A percentile compares a stretch with the other conserved stretches of the same genome.
phyloP scores from a whole-genome alignment of 23 tunicate species.

The Oikopleura vanhoeffeni region DNA sequence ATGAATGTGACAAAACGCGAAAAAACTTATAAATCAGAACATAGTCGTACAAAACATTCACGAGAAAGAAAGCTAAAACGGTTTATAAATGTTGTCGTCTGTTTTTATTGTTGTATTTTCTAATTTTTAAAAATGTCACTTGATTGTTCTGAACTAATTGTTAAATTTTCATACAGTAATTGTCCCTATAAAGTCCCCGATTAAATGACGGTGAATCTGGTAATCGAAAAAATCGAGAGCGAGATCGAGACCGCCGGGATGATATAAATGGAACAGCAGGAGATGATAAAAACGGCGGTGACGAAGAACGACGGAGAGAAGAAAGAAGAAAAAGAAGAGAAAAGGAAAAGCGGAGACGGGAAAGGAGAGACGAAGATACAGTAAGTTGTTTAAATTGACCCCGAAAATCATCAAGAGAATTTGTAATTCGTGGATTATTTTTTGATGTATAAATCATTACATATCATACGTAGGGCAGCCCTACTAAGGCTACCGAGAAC shows the following conservation, averaged over 20 bases:
- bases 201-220: neutral
- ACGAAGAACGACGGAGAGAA: slow-evolving; percentile 8
- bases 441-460: too few relatives aligned
- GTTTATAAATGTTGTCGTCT: neutral
- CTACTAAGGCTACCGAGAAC: too few relatives aligned
- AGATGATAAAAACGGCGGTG: neutral
- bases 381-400: too few relatives aligned
- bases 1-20: neutral
- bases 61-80: too few relatives aligned
- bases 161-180: too few relatives aligned
- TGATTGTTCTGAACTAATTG: too few relatives aligned
- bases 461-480: too few relatives aligned
- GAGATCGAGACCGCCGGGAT: neutral
- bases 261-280: neutral
- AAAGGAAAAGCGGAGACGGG: slow-evolving; percentile 10
- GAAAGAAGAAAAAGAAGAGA: slow-evolving; percentile 4
- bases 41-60: too few relatives aligned
- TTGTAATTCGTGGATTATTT: too few relatives aligned
- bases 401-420: too few relatives aligned
- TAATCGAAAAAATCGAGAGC: neutral
- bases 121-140: neutral
- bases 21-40: too few relatives aligned
- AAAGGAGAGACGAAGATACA: neutral
- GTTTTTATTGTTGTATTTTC: neutral
- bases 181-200: neutral